Evolutionary conservation across 2,113 vertebrate species (phyloP).

Genomic region (Myrmecobius fasciatus): DNA sequence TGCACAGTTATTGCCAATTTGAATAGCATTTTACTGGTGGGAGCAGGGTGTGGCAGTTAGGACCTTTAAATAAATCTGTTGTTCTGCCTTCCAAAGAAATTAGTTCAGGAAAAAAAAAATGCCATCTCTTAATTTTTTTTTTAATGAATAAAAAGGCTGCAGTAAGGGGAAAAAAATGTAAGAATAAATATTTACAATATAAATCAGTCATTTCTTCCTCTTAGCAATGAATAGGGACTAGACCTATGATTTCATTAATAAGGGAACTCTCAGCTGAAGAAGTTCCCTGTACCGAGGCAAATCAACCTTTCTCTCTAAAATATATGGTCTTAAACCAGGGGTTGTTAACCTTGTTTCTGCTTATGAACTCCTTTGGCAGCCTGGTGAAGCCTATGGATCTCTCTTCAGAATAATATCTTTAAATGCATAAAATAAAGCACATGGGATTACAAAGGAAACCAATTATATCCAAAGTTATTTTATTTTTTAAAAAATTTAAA

Average conservation of each 20-base stretch:
- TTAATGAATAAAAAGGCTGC: neutral
- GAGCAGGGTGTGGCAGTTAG: neutral
- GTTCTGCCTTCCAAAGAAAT: neutral
- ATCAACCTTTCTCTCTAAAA: neutral
- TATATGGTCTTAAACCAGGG: neutral
- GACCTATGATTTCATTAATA: neutral
- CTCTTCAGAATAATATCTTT: neutral
- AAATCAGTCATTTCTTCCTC: conserved; percentile 9
- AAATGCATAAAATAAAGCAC: neutral
- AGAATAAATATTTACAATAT: neutral
- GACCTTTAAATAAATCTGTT: neutral
- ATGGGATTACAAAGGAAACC: neutral
- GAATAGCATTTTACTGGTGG: neutral
- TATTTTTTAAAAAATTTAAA: neutral
- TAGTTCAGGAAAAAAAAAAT: neutral
- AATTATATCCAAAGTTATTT: neutral
- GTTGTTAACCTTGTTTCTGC: neutral
- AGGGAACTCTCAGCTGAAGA: neutral
- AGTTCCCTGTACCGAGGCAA: neutral
- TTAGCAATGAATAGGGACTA: neutral
- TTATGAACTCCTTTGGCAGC: neutral
- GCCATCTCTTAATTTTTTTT: neutral
- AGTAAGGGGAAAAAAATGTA: neutral
- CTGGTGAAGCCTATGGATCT: neutral
- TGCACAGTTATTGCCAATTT: neutral